These are phyloP conservation scores for Arizona elegans DNA, from an alignment of 2,113 vertebrate genomes.

Conservation along the genomic window DNA sequence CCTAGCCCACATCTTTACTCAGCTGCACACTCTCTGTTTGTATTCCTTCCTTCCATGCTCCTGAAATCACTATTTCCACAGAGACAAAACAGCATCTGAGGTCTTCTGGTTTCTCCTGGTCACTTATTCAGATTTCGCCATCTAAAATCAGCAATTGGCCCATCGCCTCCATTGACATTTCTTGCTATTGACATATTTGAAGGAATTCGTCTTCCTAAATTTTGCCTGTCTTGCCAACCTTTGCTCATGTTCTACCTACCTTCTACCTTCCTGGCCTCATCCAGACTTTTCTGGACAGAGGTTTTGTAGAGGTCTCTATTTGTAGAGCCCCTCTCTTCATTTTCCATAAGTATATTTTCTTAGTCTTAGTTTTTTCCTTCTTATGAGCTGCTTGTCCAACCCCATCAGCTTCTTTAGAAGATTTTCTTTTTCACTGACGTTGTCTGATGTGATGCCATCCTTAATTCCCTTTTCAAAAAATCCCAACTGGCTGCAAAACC, in stretches of 20 bases:
- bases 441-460: not conserved
- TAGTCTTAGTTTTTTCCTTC: not conserved
- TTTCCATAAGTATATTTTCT: not conserved
- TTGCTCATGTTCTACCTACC: not conserved
- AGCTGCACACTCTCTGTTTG: too few relatives aligned
- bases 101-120: not conserved
- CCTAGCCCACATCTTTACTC: too few relatives aligned
- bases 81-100: not conserved
- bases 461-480: not conserved
- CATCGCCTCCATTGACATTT: not conserved
- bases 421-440: not conserved
- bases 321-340: not conserved
- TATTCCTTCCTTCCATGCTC: not conserved
- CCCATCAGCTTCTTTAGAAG: not conserved
- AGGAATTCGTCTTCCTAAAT: not conserved
- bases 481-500: not conserved
- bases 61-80: not conserved
- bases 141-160: not conserved
- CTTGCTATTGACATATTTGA: not conserved
- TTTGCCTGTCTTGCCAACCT: not conserved
- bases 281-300: not conserved
- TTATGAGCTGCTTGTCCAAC: not conserved
- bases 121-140: not conserved
- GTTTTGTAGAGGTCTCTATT: not conserved
- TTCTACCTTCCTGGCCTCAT: not conserved